A percentile compares a stretch with the other conserved stretches of the same genome.
Conservation (phyloP, 2,113 vertebrate genomes). For the Diadophis punctatus region DNA sequence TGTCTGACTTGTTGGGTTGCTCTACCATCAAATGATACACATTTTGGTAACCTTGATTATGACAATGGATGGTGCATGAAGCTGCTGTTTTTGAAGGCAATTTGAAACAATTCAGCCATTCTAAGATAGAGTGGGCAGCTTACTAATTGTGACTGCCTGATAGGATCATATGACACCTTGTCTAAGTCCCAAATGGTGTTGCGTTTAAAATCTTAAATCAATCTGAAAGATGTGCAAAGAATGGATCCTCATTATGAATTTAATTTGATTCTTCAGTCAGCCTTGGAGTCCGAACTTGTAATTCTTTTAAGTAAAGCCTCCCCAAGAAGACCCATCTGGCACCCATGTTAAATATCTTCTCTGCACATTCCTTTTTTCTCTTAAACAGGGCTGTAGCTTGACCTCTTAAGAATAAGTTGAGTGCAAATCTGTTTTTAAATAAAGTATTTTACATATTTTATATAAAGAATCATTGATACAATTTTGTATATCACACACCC, state of each 20-base stretch:
- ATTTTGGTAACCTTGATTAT: not conserved
- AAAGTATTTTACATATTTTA: not conserved
- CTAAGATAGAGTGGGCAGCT: not conserved
- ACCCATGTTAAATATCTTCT: not conserved
- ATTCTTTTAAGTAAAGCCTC: not conserved
- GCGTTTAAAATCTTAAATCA: not conserved
- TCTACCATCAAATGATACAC: not conserved
- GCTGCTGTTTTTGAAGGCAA: not conserved
- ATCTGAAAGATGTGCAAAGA: not conserved
- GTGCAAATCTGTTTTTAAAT: not conserved
- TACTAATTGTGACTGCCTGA: not conserved
- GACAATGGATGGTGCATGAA: not conserved
- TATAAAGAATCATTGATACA: not conserved
- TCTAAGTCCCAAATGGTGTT: not conserved
- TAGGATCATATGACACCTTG: not conserved
- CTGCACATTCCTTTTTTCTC: not conserved
- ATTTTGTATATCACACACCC: not conserved
- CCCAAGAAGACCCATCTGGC: not conserved
- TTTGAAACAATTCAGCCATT: not conserved
- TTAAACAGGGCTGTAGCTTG: not conserved
- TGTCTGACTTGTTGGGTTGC: no score
- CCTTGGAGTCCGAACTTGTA: not conserved
- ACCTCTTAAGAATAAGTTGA: not conserved
- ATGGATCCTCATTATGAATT: not conserved
- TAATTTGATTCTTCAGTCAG: not conserved